Evolutionary conservation across 2,797 vertebrate species (phyloP).

Genomic region (Anguilla obscura): DNA sequence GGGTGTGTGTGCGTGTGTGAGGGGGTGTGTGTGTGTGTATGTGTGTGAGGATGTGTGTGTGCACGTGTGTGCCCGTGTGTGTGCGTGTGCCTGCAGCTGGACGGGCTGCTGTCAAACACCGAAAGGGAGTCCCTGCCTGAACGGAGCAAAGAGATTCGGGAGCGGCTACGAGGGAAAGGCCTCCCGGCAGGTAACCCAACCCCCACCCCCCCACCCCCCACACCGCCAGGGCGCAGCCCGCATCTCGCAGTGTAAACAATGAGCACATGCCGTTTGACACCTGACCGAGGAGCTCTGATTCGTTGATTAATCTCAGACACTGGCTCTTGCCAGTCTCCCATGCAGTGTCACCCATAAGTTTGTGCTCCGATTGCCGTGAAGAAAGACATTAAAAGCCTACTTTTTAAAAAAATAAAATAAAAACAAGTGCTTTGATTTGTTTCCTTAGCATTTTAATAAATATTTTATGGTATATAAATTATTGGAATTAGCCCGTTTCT

Average conservation of each 20-base stretch:
- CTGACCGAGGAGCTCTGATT: neutral
- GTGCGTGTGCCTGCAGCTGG: slow-evolving; percentile 69
- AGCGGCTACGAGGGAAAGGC: slow-evolving; percentile 91
- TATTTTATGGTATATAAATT: neutral
- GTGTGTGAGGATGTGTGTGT: neutral
- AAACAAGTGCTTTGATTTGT: neutral
- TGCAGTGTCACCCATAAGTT: neutral
- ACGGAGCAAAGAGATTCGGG: slow-evolving; percentile 92
- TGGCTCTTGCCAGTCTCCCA: neutral
- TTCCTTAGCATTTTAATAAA: neutral
- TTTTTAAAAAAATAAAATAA: neutral
- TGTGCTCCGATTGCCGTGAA: neutral
- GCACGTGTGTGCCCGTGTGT: neutral
- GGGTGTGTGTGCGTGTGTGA: too few relatives aligned
- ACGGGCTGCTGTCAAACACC: slow-evolving; percentile 77
- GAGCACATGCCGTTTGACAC: neutral
- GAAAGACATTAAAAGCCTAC: neutral
- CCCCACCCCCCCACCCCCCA: neutral
- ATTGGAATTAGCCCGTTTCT: neutral
- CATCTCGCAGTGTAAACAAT: neutral
- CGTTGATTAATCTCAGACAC: neutral
- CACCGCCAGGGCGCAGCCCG: neutral
- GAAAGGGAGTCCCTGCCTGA: slow-evolving; percentile 84
- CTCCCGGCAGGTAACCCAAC: slow-evolving; percentile 82
- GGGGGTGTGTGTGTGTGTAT: neutral